Evolutionary conservation across 2,888 invertebrate genomes (phyloP), one percentile per base, ranked within the genome.

Genomic region (Anoplius nigerrimus): DNA sequence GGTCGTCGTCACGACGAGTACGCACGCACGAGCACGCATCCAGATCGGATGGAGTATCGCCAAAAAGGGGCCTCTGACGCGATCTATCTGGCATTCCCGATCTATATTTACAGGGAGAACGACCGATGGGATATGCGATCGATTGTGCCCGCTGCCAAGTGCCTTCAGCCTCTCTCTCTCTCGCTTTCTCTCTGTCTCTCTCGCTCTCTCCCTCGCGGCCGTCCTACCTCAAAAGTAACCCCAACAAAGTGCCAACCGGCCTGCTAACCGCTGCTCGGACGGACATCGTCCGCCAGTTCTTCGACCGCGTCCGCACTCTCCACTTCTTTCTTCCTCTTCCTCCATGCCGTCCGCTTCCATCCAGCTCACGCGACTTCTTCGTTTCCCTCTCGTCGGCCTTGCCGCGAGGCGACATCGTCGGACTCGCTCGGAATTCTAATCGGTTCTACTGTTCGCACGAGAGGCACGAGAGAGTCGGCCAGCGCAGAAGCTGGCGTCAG

Each of bases 41-140:
- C 43, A 63, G 79, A 69, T 75, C 78, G 72, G 65, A 76, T 84
- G 82, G 83, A 81, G 79, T 70, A 79, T 79, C 77, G 84, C 84
- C 84, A 83, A 84, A 84, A 82, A 74, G 72, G 64, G 72, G 66
- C 61, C 75, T 64, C 72, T 74, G 77, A 76, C 75, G 80, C 75
- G 73, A 74, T 69, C 72, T 81, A 79, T 74, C 78, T 71, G 80
- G 82, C 74, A 82, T 80, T 78, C 69, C 72, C 63, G 79, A 76
- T 84, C 86, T 85, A 86, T 86, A 85, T 85, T 86, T 85, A 84
- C 77, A 79, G 74, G 83, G 84, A 86, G 85, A 86, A 86, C 83
- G 86, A 86, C 86, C 86, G 85, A 84, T 82, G 82, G 79, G 82
- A 84, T 86, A 86, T 85, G 86, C 84, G 83, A 84, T 84, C 84